Conservation (phyloP, 2,113 vertebrate species). For the Charadrius vociferus region DNA sequence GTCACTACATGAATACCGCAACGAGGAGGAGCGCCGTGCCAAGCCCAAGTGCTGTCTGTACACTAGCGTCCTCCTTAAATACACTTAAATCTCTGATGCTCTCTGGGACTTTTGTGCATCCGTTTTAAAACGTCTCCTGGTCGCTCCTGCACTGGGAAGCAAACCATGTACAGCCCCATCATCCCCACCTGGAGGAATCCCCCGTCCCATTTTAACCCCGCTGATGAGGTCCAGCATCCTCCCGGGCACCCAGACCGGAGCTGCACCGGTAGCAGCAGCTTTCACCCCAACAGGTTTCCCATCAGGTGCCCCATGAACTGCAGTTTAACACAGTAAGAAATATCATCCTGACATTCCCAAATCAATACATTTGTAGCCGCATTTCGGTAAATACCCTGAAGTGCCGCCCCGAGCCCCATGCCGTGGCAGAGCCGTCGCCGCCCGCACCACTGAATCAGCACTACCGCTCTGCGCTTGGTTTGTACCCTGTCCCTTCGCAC, state of each 20-base stretch:
- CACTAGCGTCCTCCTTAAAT: neutral
- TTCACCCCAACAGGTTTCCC: neutral
- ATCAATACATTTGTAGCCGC: rapidly evolving
- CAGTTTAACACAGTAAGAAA: no score
- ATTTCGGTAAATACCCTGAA: neutral
- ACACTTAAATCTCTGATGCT: neutral
- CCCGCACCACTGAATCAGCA: neutral
- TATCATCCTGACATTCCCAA: neutral
- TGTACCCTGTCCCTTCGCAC: neutral
- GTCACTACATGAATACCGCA: rapidly evolving
- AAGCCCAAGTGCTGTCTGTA: neutral
- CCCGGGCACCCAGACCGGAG: rapidly evolving
- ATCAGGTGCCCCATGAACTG: rapidly evolving
- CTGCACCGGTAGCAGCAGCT: rapidly evolving
- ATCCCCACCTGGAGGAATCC: neutral
- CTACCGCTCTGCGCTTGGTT: neutral
- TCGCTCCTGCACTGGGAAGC: neutral
- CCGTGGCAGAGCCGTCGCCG: neutral
- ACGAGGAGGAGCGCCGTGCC: neutral
- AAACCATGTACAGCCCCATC: neutral
- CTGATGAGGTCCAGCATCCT: neutral
- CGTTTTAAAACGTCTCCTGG: neutral
- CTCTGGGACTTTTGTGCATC: neutral
- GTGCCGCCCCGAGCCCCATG: rapidly evolving
- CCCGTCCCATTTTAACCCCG: neutral